Conservation (phyloP, 37 sponge, comb jelly and placozoan genomes). For the Beroe ovata region DNA sequence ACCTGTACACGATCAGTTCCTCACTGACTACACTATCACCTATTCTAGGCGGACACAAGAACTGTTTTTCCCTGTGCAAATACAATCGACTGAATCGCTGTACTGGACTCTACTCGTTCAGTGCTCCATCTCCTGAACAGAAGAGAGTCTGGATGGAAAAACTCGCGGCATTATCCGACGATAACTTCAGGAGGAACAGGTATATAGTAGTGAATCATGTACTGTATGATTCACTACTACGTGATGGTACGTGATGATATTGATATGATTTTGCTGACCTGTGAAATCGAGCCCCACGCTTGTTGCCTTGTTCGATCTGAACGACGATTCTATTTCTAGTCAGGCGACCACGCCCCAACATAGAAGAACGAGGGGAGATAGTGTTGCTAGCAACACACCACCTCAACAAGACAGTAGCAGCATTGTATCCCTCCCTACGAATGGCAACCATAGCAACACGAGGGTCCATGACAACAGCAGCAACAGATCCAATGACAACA, state of each 20-base stretch:
- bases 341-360: neutral
- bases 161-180: neutral
- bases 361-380: neutral
- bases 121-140: neutral
- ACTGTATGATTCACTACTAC: too few relatives aligned
- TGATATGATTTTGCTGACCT: too few relatives aligned
- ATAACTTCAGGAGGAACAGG: neutral
- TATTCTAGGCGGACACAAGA: constrained; percentile 20
- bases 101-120: constrained; percentile 53
- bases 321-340: neutral
- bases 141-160: constrained; percentile 36
- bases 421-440: neutral
- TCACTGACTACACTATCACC: neutral
- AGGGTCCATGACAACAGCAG: neutral
- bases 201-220: too few relatives aligned
- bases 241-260: too few relatives aligned
- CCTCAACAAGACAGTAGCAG: neutral
- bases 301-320: too few relatives aligned
- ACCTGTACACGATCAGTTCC: too few relatives aligned
- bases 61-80: constrained; percentile 15
- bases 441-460: neutral
- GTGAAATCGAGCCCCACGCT: too few relatives aligned
- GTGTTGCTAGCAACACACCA: neutral
- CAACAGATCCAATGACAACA: neutral
- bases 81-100: constrained; percentile 49